Percentiles rank a stretch among this genome's conserved stretches.
Conservation (phyloP, 2,113 vertebrate species). For the Nycticorax nycticorax region DNA sequence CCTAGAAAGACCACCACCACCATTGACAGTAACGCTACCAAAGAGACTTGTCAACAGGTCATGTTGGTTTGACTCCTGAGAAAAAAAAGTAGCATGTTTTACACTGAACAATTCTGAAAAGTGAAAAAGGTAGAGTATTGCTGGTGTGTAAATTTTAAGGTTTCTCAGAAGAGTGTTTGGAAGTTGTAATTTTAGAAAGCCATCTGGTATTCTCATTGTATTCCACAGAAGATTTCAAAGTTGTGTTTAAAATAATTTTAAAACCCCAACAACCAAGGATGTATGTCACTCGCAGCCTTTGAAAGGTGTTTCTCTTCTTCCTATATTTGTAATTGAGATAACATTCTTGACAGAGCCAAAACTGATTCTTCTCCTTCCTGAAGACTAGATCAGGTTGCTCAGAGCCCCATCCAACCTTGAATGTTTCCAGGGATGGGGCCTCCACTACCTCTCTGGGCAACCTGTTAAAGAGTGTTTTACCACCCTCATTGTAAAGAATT, state of each 20-base stretch:
- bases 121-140: conserved; percentile 1
- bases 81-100: neutral
- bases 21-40: conserved; percentile 47
- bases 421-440: too few species aligned
- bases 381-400: neutral
- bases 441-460: too few species aligned
- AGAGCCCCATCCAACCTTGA: too few species aligned
- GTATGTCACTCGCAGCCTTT: neutral
- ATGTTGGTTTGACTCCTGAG: neutral
- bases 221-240: conserved; percentile 39
- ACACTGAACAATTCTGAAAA: neutral
- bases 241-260: conserved; percentile 18
- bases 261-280: neutral
- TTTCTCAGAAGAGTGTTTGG: conserved; percentile 52
- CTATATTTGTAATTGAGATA: neutral
- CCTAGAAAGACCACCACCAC: conserved; percentile 7
- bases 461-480: too few species aligned
- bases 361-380: neutral
- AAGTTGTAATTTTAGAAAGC: conserved; percentile 52
- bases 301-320: neutral
- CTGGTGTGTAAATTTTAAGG: conserved; percentile 41
- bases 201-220: conserved; percentile 51
- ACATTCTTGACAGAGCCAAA: neutral
- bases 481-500: too few species aligned
- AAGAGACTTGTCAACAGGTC: conserved; percentile 36